Conservation (phyloP, 2,113 vertebrate species). For the Caranx melampygus region DNA sequence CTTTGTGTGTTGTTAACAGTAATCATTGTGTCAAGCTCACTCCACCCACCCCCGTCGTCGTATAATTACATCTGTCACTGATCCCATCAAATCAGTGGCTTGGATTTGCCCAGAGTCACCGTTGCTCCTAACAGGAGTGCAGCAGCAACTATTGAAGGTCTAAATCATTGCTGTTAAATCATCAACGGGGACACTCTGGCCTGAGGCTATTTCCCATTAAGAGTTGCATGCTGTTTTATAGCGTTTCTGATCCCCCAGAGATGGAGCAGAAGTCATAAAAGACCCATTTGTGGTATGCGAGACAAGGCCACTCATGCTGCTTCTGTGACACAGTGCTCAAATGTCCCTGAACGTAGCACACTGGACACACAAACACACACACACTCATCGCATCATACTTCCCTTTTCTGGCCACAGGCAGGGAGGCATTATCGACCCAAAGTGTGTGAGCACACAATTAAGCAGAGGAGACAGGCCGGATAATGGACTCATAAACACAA, state of each 20-base stretch:
- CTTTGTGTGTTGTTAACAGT: constrained; percentile 36
- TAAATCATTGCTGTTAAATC: constrained; percentile 60
- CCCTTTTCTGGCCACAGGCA: constrained; percentile 52
- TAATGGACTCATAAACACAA: constrained; percentile 82
- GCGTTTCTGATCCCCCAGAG: constrained; percentile 60
- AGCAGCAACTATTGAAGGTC: constrained; percentile 27
- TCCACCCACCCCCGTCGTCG: too few species aligned
- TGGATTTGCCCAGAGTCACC: constrained; percentile 41
- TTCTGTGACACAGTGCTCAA: constrained; percentile 63
- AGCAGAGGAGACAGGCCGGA: constrained; percentile 65
- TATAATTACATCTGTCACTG: constrained; percentile 44
- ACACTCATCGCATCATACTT: constrained; percentile 23
- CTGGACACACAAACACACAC: constrained; percentile 32
- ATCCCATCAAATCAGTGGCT: constrained; percentile 42
- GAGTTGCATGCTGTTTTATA: constrained; percentile 69
- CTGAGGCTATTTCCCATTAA: constrained; percentile 62
- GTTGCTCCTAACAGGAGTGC: constrained; percentile 50
- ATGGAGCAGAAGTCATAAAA: constrained; percentile 67
- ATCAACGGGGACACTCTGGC: constrained; percentile 47
- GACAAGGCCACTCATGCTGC: constrained; percentile 73
- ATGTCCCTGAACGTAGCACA: constrained; percentile 65
- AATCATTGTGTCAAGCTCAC: constrained; percentile 34
- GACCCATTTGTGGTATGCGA: constrained; percentile 67
- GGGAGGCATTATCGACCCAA: constrained; percentile 71
- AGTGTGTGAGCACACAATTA: constrained; percentile 79